Evolutionary conservation across 2,888 invertebrate species (phyloP), one percentile per base, ranked within the genome.

Genomic region (Lathronympha strigana): DNA sequence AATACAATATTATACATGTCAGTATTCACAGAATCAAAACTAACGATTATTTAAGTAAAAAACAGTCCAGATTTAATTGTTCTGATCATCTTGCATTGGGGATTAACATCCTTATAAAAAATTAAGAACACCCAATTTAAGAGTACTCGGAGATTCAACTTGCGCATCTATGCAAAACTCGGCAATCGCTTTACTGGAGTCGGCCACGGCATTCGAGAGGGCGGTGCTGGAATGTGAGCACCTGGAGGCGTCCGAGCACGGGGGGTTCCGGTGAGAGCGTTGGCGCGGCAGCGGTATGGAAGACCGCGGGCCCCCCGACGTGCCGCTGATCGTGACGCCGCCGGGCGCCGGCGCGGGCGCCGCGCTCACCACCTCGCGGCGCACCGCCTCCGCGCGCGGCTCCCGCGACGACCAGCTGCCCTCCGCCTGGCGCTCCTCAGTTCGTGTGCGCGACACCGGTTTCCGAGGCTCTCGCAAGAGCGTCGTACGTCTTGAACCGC

Each of bases 371-470:
- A 87, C 86, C 72, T 87, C 89, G 74, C 84, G 88, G 63, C 88
- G 90, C 74, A 78, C 83, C 69, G 82, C 82, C 33, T 87, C 90
- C 78, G 82, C 89, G 68, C 86, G 90, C 70, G 86, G 87, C 75
- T 89, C 90, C 53, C 87, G 88, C 73, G 90, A 89, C 67, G 90
- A 90, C 62, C 82, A 78, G 68, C 86, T 78, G 72, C 88, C 83
- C 67, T 88, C 93, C 74, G 87, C 93, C 58, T 94, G 94, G 88
- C 94, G 94, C 91, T 94, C 94, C 73, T 94, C 94, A 72, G 94
- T 94, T 73, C 91, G 94, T 71, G 93, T 94, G 71, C 93, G 92
- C 80, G 94, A 94, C 77, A 93, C 94, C 70, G 93, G 93, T 71
- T 93, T 93, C 82, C 93, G 93, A 72, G 94, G 94, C 80, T 94